These are phyloP conservation scores for Eupeodes luniger DNA, from an alignment of 2,888 invertebrate species.

Conservation along the genomic window DNA sequence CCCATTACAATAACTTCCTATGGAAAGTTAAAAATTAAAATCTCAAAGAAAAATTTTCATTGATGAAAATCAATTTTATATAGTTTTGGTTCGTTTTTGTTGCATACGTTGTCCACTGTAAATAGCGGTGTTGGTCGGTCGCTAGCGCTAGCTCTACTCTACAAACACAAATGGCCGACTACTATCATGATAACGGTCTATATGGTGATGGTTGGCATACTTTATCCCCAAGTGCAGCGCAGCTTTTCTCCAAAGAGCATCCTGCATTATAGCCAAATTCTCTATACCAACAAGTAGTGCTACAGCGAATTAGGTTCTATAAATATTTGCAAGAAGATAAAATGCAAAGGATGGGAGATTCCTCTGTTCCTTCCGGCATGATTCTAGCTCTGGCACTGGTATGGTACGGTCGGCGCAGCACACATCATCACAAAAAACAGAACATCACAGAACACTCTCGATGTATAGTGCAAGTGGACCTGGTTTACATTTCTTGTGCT, in stretches of 20 bases:
- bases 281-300: slow-evolving; percentile 42
- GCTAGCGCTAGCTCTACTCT: background rate
- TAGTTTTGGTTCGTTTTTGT: background rate
- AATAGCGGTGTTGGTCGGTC: background rate
- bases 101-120: background rate
- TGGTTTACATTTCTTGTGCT: slow-evolving; percentile 65
- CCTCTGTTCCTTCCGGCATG: background rate
- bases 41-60: no score
- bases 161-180: slow-evolving; percentile 34
- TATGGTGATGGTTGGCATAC: slow-evolving; percentile 37
- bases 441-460: slow-evolving; percentile 18
- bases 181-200: slow-evolving; percentile 53
- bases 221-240: slow-evolving; percentile 62
- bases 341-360: slow-evolving; percentile 23
- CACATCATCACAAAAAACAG: background rate
- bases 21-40: no score
- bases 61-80: background rate
- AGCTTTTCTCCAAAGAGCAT: slow-evolving; percentile 47
- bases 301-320: slow-evolving; percentile 68
- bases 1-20: no score
- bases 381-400: background rate
- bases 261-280: background rate
- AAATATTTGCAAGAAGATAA: slow-evolving; percentile 72
- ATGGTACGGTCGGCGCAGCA: no score
- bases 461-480: slow-evolving; percentile 55